Evolutionary conservation across 2,888 invertebrate genomes (phyloP).

Genomic region (Trissolcus brochymenae): DNA sequence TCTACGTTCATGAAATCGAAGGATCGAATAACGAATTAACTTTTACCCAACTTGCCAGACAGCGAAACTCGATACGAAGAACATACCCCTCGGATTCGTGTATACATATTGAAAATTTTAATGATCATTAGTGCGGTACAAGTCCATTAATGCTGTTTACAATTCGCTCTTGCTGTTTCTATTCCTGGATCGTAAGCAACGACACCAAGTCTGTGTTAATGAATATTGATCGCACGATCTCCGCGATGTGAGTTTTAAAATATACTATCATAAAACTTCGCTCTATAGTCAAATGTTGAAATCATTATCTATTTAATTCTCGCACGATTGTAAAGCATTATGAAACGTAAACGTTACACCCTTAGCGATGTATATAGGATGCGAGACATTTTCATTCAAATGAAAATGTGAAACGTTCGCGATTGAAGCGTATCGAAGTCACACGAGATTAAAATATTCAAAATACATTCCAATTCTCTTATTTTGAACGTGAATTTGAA

Average conservation of each 20-base stretch:
- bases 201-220: slow-evolving; percentile 15
- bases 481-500: too few species aligned
- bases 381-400: too few species aligned
- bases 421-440: background rate
- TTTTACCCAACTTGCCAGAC: slow-evolving; percentile 59
- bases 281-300: too few species aligned
- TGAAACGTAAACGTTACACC: too few species aligned
- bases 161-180: slow-evolving; percentile 19
- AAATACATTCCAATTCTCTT: too few species aligned
- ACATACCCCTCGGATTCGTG: slow-evolving; percentile 52
- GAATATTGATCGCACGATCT: background rate
- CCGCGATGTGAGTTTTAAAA: too few species aligned
- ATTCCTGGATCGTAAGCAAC: slow-evolving; percentile 20
- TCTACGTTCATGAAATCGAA: slow-evolving; percentile 45
- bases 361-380: too few species aligned
- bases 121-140: slow-evolving; percentile 53
- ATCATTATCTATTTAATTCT: too few species aligned
- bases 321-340: too few species aligned
- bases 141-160: slow-evolving; percentile 51
- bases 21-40: slow-evolving; percentile 59
- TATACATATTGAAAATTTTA: slow-evolving; percentile 53
- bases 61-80: slow-evolving; percentile 56
- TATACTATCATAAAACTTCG: too few species aligned
- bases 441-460: too few species aligned
- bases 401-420: too few species aligned